These are phyloP conservation scores for Mallotus villosus DNA, from an alignment of 2,797 vertebrate species.

Conservation along the genomic window DNA sequence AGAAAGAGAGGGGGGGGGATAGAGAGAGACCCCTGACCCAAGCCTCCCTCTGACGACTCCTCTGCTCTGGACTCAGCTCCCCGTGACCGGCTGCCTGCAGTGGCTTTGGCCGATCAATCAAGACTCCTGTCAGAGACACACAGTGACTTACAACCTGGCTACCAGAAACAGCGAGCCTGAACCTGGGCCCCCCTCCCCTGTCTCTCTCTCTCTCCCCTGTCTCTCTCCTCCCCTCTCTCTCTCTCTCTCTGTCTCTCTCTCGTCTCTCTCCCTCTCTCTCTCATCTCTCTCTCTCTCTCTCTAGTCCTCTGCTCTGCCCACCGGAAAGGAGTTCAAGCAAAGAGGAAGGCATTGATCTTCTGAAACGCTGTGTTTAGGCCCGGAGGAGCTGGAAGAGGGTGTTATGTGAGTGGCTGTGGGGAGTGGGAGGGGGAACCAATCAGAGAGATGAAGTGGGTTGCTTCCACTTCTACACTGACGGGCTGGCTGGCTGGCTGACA, in stretches of 20 bases:
- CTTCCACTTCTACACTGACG: slow-evolving; percentile 58
- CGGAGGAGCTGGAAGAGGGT: slow-evolving; percentile 66
- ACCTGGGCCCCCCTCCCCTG: slow-evolving; percentile 50
- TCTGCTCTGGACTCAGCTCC: slow-evolving; percentile 41
- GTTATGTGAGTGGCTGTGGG: slow-evolving; percentile 67
- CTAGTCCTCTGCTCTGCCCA: slow-evolving; percentile 53
- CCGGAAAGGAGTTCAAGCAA: slow-evolving; percentile 65
- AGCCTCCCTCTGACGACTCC: slow-evolving; percentile 47
- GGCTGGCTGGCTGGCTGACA: slow-evolving; percentile 58
- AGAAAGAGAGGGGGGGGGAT: slow-evolving; percentile 25
- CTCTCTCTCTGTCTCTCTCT: too few relatives aligned
- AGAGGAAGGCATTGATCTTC: slow-evolving; percentile 68
- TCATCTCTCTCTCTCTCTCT: slow-evolving; percentile 30
- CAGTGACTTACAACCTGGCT: slow-evolving; percentile 59
- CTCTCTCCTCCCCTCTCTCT: slow-evolving; percentile 8
- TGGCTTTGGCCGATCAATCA: slow-evolving; percentile 66
- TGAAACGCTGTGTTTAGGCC: slow-evolving; percentile 57
- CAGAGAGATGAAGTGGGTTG: slow-evolving; percentile 61
- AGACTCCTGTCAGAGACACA: slow-evolving; percentile 56
- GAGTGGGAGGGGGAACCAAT: slow-evolving; percentile 68
- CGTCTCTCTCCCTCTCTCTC: too few relatives aligned
- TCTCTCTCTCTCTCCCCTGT: slow-evolving; percentile 37
- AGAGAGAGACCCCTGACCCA: slow-evolving; percentile 53
- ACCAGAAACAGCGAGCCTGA: slow-evolving; percentile 58
- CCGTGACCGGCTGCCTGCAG: slow-evolving; percentile 38